A percentile compares a stretch with the other conserved stretches of the same genome.
These are phyloP conservation scores for Ceratosolen fusciceps DNA, from an alignment of 1,140 invertebrate genomes.

Conservation along the genomic window DNA sequence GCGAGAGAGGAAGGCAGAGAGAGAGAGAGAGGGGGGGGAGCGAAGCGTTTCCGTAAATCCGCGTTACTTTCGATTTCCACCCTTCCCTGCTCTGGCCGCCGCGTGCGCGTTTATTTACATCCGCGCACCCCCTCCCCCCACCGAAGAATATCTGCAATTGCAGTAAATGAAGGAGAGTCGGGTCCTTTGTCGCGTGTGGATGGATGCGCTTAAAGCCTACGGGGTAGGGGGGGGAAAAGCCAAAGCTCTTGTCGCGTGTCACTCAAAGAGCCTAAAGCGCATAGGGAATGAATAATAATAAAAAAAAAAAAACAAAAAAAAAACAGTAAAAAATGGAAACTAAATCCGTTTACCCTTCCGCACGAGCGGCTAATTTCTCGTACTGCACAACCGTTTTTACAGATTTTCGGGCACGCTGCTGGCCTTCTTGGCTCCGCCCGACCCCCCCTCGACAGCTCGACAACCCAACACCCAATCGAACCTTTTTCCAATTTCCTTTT, in stretches of 20 bases:
- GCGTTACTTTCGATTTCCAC: conserved; percentile 8
- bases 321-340: conserved; percentile 15
- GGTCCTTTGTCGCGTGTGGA: not conserved
- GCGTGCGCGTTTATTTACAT: conserved; percentile 34
- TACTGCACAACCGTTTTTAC: conserved; percentile 18
- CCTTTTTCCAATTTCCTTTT: conserved; percentile 60
- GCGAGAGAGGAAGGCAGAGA: not conserved
- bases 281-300: no score
- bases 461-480: conserved; percentile 41
- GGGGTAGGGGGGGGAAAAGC: not conserved
- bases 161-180: not conserved
- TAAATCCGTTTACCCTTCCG: conserved; percentile 51
- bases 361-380: conserved; percentile 46
- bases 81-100: not conserved
- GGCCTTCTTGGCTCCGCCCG: not conserved
- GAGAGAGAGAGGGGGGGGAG: not conserved
- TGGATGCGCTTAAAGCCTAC: conserved; percentile 25
- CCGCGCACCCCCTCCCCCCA: not conserved
- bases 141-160: not conserved
- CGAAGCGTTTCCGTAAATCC: conserved; percentile 9
- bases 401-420: not conserved
- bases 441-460: not conserved
- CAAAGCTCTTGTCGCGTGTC: conserved; percentile 17
- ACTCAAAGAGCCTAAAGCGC: not conserved
- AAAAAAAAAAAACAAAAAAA: conserved; percentile 13